Evolutionary conservation across 2,113 vertebrate species (phyloP).

Genomic region (Cathartes aura): DNA sequence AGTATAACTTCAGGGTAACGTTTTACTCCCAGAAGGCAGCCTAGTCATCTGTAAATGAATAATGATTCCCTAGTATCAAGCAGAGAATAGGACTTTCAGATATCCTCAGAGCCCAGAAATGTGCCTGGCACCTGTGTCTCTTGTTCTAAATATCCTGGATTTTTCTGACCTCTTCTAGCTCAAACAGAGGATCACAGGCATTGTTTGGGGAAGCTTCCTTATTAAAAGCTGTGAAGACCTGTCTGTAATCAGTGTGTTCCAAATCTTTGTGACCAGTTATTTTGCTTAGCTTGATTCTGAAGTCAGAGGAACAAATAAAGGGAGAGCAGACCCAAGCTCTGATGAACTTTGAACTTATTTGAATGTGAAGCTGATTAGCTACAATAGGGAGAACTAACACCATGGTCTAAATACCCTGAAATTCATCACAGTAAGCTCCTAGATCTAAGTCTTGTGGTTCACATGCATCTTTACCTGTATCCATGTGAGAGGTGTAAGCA

Average conservation of each 20-base stretch:
- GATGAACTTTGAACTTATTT: slow-evolving; percentile 49
- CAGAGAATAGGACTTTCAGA: not conserved
- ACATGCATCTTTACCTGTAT: not conserved
- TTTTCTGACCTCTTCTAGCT: not conserved
- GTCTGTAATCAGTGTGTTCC: not conserved
- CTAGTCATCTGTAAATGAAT: not conserved
- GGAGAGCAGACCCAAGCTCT: slow-evolving; percentile 6
- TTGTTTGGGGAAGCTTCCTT: not conserved
- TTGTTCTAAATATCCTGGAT: not conserved
- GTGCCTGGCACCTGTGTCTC: not conserved
- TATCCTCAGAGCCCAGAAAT: not conserved
- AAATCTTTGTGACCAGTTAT: not conserved
- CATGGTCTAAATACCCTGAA: not conserved
- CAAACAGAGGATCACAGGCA: not conserved
- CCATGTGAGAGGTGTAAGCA: not conserved
- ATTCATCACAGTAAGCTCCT: not conserved
- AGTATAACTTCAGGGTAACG: not conserved
- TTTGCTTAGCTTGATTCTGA: slow-evolving; percentile 20
- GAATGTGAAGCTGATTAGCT: slow-evolving; percentile 22
- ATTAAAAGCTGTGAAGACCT: not conserved
- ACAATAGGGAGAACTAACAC: not conserved
- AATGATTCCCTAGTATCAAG: not conserved
- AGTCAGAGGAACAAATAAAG: slow-evolving; percentile 38
- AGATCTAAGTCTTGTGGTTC: not conserved
- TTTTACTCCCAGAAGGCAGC: not conserved